These are phyloP conservation scores for Psittacula echo DNA, from an alignment of 2,797 vertebrate species.

Conservation along the genomic window DNA sequence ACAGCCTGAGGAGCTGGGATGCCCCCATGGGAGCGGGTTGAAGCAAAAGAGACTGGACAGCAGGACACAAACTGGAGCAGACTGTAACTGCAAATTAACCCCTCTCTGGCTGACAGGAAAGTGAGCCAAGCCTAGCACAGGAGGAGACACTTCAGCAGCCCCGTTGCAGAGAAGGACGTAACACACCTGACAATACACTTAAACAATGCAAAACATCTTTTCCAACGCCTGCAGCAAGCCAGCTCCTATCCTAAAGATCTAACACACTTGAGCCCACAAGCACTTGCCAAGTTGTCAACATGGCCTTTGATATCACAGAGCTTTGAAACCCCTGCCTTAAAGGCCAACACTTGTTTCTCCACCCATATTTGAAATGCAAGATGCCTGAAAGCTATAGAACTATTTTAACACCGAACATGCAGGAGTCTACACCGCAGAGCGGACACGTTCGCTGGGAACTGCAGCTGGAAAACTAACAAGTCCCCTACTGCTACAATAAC, in stretches of 20 bases:
- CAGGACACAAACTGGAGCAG: background rate
- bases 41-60: background rate
- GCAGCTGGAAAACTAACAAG: constrained; percentile 68
- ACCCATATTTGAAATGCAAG: constrained; percentile 64
- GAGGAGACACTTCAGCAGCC: background rate
- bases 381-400: constrained; percentile 67
- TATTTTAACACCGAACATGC: constrained; percentile 56
- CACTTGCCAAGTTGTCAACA: constrained; percentile 60
- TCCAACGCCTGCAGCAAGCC: constrained; percentile 19
- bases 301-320: constrained; percentile 57
- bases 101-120: background rate
- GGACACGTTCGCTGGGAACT: constrained; percentile 43
- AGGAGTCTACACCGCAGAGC: constrained; percentile 39
- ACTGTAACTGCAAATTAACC: background rate
- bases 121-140: background rate
- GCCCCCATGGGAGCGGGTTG: background rate
- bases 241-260: constrained; percentile 47
- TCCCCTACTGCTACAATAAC: constrained; percentile 70
- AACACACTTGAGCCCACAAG: background rate
- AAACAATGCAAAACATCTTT: constrained; percentile 41
- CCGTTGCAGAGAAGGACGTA: background rate
- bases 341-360: constrained; percentile 55
- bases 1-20: background rate
- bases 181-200: constrained; percentile 39
- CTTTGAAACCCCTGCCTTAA: constrained; percentile 61